Evolutionary conservation across 2,888 invertebrate species (phyloP), one percentile per base, ranked within the genome.

Genomic region (Abscondita cerata): DNA sequence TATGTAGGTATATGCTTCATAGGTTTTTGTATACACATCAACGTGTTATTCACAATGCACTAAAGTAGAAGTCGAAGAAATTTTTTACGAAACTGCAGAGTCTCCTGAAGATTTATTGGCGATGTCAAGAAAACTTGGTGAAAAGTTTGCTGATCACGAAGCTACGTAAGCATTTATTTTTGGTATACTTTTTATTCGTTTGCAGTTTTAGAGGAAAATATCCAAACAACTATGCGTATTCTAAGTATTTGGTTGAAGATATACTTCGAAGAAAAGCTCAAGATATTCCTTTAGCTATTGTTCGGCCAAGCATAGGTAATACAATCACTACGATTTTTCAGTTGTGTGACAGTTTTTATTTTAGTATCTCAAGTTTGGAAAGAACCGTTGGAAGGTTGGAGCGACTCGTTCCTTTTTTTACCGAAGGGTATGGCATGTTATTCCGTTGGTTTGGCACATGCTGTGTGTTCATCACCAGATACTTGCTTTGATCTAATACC

Each of bases 361-460:
- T n/a, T n/a, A 36, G 36, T 36, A 6, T 12, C 11, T 2, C 13
- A 11, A 36, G 33, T 46, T 6, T 4, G 11, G 12, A 33, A 25
- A 4, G 54, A 54, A 34, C 54, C 54, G 1, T 3, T 46, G 18
- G 12, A 33, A 1, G 54, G 54, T 19, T 54, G 54, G 54, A 46
- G 9, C 1, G 18, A 54, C 13, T 46, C 44, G 8, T 1, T 33
- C 1, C 9, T 46, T 18, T 44, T 19, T 11, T 12, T 19, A 5
- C n/a, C 18, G 4, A 46, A 46, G 1, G 1, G 15, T 6, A 1
- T 16, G 9, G 2, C n/a, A 4, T 33, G 16, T 13, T 13, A 11
- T 0, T 13, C 16, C 3, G 2, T 54, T 12, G 54, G 54, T 8
- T 1, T 54, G 1, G 12, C 46, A 4, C 54, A 33, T n/a, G 36